Evolutionary conservation across 2,113 vertebrate genomes (phyloP).

Genomic region (Bufo gargarizans): DNA sequence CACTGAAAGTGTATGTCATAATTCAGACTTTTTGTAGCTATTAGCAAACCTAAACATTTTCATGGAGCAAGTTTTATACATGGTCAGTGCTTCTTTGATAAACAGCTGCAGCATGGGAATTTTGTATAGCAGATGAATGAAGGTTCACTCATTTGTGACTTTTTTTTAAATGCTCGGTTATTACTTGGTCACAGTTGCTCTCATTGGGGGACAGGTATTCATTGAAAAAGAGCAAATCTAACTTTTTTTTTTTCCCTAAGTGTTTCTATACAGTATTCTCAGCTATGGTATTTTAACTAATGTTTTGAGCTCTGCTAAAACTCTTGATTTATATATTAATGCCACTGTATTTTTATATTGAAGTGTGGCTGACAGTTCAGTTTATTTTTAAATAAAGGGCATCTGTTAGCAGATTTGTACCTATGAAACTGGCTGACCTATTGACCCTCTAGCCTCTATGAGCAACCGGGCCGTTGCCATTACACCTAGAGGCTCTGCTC

Average conservation of each 20-base stretch:
- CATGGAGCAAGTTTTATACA: not conserved
- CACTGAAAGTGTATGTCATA: not conserved
- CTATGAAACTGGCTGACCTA: no score
- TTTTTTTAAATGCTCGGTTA: not conserved
- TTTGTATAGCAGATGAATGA: not conserved
- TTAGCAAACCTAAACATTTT: not conserved
- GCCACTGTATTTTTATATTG: no score
- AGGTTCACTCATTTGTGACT: no score
- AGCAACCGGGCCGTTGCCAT: no score
- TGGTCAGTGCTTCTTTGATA: no score
- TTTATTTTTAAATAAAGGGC: no score
- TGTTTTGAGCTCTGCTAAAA: not conserved
- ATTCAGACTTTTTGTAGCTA: not conserved
- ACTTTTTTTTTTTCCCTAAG: not conserved
- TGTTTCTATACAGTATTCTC: slow-evolving; percentile 18
- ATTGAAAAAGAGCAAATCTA: not conserved
- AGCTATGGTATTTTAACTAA: not conserved
- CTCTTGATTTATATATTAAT: no score
- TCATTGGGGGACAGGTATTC: not conserved
- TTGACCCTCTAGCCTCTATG: no score
- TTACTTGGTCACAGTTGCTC: not conserved
- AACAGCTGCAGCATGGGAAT: not conserved
- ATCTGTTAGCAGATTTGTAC: no score
- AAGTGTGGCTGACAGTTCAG: no score
- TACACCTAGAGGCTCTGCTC: no score